Percentiles rank a stretch among this genome's conserved stretches.
Conservation (phyloP, 1,140 invertebrate species). For the Drosophila oshimai region DNA sequence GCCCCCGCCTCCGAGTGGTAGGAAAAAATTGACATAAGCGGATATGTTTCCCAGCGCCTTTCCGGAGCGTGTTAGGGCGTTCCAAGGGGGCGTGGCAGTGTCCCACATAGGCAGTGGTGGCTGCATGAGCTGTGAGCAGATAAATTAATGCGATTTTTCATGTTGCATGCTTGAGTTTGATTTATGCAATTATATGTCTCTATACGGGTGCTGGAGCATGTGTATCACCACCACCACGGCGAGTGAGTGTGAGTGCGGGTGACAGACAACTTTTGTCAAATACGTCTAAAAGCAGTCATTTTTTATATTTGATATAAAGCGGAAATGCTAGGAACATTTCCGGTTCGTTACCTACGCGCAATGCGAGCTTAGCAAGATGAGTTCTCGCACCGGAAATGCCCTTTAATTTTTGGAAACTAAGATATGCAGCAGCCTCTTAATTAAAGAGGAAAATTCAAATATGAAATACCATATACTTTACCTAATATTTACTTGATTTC, state of each 20-base stretch:
- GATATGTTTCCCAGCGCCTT: constrained; percentile 79
- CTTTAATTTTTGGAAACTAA: not conserved
- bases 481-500: too few species aligned
- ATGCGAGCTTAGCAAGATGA: not conserved
- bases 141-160: constrained; percentile 82
- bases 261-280: constrained; percentile 79
- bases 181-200: constrained; percentile 80
- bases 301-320: constrained; percentile 75
- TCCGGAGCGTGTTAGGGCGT: constrained; percentile 17
- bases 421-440: too few species aligned
- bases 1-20: constrained; percentile 38
- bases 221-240: constrained; percentile 1
- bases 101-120: constrained; percentile 50
- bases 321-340: constrained; percentile 73
- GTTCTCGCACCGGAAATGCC: not conserved
- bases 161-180: constrained; percentile 81
- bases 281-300: constrained; percentile 76
- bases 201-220: constrained; percentile 28
- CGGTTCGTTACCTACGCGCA: constrained; percentile 64
- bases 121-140: constrained; percentile 70
- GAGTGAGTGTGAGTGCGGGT: constrained; percentile 21
- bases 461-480: too few species aligned
- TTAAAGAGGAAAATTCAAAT: too few species aligned
- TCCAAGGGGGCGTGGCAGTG: constrained; percentile 2
- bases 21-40: constrained; percentile 77